Percentiles rank a stretch among this genome's conserved stretches.
Conservation (phyloP, 2,888 invertebrate genomes). For the Tridacna crocea region DNA sequence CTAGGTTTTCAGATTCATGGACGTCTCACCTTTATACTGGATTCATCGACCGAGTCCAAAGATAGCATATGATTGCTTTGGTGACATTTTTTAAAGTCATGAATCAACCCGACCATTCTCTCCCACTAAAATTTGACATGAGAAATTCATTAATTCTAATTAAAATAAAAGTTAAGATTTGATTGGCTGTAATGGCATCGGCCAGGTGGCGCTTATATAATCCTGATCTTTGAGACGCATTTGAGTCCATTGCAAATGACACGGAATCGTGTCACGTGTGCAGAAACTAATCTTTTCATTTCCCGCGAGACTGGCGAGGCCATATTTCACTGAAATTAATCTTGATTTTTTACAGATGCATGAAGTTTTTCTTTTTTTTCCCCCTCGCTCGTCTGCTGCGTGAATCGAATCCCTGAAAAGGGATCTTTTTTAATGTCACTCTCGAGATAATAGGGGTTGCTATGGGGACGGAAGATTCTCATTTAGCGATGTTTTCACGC, state of each 20-base stretch:
- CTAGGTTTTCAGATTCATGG: no score
- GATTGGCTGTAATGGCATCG: not conserved
- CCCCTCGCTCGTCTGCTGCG: not conserved
- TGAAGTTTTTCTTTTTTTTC: conserved; percentile 3
- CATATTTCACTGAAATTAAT: conserved; percentile 37
- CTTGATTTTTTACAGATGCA: conserved; percentile 31
- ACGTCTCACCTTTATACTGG: no score
- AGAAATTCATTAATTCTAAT: no score
- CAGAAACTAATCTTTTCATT: conserved; percentile 16
- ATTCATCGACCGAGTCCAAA: no score
- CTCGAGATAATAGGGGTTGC: conserved; percentile 29
- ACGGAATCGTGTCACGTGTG: conserved; percentile 34
- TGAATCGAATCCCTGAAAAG: conserved; percentile 20
- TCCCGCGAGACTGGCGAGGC: conserved; percentile 25
- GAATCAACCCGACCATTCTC: no score
- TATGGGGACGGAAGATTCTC: conserved; percentile 20
- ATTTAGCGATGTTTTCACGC: conserved; percentile 24
- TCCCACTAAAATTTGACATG: no score
- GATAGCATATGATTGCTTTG: no score
- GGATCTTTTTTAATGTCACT: conserved; percentile 19
- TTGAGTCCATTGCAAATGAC: conserved; percentile 32
- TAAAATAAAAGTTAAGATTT: no score
- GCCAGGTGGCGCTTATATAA: conserved; percentile 35
- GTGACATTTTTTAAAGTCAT: no score
- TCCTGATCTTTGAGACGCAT: conserved; percentile 36